These are phyloP conservation scores for Merluccius polli DNA, from an alignment of 2,797 vertebrate genomes.

Conservation along the genomic window DNA sequence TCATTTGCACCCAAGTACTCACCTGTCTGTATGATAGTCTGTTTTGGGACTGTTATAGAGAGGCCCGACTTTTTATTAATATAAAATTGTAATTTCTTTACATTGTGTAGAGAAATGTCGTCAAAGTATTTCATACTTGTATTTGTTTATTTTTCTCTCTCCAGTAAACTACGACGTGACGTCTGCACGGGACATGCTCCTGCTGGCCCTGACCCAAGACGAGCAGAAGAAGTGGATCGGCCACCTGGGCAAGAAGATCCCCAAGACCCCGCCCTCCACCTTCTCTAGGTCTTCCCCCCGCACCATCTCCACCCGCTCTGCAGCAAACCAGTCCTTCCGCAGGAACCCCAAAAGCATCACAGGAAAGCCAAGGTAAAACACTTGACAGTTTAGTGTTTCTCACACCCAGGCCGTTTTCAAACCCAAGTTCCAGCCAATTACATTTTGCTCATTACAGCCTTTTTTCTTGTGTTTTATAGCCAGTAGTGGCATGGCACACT, in stretches of 20 bases:
- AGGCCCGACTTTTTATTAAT: background rate
- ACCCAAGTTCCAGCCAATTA: background rate
- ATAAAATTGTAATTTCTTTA: background rate
- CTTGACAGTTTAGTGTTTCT: conserved; percentile 8
- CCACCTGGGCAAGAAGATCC: conserved; percentile 98
- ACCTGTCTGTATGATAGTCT: background rate
- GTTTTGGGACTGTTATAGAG: background rate
- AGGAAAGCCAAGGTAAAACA: conserved; percentile 89
- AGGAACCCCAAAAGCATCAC: conserved; percentile 91
- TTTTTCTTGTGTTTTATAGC: background rate
- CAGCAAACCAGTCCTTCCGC: conserved; percentile 95
- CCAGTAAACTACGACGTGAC: conserved; percentile 98
- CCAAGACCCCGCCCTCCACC: conserved; percentile 89
- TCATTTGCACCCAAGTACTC: no score
- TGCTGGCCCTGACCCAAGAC: conserved; percentile 92
- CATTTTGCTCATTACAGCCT: background rate
- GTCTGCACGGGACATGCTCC: conserved; percentile 94
- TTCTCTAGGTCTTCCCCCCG: conserved; percentile 93
- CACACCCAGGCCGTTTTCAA: background rate
- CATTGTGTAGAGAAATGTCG: background rate
- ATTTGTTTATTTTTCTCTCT: conserved; percentile 4
- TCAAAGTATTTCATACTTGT: conserved; percentile 6
- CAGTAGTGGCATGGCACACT: conserved; percentile 14
- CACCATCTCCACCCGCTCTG: conserved; percentile 88
- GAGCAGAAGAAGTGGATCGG: conserved; percentile 99